These are phyloP conservation scores for Aphelinus atriplicis DNA, from an alignment of 1,140 invertebrate genomes.

Conservation along the genomic window DNA sequence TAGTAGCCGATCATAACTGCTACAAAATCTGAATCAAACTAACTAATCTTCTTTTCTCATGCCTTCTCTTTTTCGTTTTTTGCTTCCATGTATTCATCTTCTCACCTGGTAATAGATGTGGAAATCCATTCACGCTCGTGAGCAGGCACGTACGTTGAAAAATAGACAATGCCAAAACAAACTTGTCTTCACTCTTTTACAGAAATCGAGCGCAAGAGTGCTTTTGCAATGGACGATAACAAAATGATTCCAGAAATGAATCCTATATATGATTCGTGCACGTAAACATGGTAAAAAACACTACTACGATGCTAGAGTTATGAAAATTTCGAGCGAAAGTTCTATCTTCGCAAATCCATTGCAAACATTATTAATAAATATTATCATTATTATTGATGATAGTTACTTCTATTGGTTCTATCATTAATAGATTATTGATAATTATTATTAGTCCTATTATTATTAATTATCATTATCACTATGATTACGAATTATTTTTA, in stretches of 20 bases:
- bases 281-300: conserved; percentile 36
- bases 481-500: conserved; percentile 16
- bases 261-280: conserved; percentile 58
- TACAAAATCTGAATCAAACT: too few relatives aligned
- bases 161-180: conserved; percentile 42
- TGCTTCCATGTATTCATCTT: conserved; percentile 51
- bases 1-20: too few relatives aligned
- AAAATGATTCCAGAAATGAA: conserved; percentile 53
- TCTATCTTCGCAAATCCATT: conserved; percentile 30
- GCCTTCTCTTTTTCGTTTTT: conserved; percentile 42
- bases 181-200: conserved; percentile 51
- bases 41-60: too few relatives aligned
- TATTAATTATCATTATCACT: conserved; percentile 20
- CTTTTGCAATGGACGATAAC: conserved; percentile 54
- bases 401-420: background rate
- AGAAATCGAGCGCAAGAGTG: conserved; percentile 57
- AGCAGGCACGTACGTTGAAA: conserved; percentile 33
- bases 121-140: conserved; percentile 55
- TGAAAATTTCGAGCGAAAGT: conserved; percentile 21
- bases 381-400: background rate
- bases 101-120: conserved; percentile 48
- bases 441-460: conserved; percentile 28
- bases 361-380: conserved; percentile 26
- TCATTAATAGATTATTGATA: conserved; percentile 9
- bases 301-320: conserved; percentile 9